Evolutionary conservation across 2,888 invertebrate species (phyloP).

Genomic region (Nomada hirtipes): DNA sequence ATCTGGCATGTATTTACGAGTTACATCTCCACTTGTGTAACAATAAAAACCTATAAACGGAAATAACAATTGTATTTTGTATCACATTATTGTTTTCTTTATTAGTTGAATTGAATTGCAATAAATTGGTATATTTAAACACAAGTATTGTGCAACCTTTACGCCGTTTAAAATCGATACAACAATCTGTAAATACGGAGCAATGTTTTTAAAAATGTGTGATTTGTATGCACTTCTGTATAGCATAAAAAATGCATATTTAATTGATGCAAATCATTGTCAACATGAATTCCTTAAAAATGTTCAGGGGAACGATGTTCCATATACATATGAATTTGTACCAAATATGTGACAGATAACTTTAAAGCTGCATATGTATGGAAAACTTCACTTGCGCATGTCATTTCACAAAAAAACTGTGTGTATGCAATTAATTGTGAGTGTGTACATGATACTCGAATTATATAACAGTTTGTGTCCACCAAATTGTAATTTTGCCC

Average conservation of each 20-base stretch:
- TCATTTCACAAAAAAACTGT: slow-evolving; percentile 7
- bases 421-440: slow-evolving; percentile 29
- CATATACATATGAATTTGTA: slow-evolving; percentile 24
- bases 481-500: slow-evolving; percentile 24
- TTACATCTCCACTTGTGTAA: slow-evolving; percentile 42
- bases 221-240: slow-evolving; percentile 16
- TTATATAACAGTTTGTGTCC: slow-evolving; percentile 34
- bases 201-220: slow-evolving; percentile 35
- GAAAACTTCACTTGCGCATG: slow-evolving; percentile 14
- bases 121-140: slow-evolving; percentile 18
- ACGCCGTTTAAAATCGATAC: slow-evolving; percentile 39
- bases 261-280: slow-evolving; percentile 41
- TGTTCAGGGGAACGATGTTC: slow-evolving; percentile 17
- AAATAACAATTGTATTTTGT: slow-evolving; percentile 34
- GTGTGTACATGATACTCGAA: slow-evolving; percentile 17
- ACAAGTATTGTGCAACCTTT: slow-evolving; percentile 42
- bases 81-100: slow-evolving; percentile 48
- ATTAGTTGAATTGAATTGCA: slow-evolving; percentile 39
- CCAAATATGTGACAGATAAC: slow-evolving; percentile 27
- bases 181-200: slow-evolving; percentile 30
- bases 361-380: slow-evolving; percentile 14
- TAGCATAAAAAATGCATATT: slow-evolving; percentile 52
- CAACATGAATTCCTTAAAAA: slow-evolving; percentile 27
- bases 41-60: slow-evolving; percentile 54
- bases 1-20: slow-evolving; percentile 64